Evolutionary conservation across 2,797 vertebrate species (phyloP), one percentile per base, ranked within the genome.

Genomic region (Poeciliopsis paucimaculata): DNA sequence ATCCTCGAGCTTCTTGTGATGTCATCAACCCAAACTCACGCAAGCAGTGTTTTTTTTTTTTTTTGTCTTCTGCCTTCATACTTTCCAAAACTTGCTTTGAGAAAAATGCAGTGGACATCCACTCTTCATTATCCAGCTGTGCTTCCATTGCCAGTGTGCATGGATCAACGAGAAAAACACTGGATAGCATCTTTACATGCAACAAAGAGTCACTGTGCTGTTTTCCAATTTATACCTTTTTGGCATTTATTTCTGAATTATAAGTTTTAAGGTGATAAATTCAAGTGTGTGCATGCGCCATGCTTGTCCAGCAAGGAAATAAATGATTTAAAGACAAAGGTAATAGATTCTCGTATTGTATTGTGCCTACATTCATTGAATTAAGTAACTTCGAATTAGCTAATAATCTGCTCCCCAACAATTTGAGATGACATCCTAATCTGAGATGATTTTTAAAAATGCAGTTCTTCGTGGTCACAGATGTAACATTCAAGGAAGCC

Each of bases 381-480:
- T 28, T 66, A 55, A 55, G 47, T 60, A 5, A 31, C 31, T 60
- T n/a, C 0, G n/a, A n/a, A 55, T n/a, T 55, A 5, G 49, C 49
- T 51, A 9, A 51, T 26, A 23, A 51, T 26, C 49, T 51, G 20
- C 7, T 62, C 15, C 12, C 34, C 62, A 10, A 15, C 5, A 43
- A 76, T 51, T 73, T 74, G 66, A 18, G 71, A 11, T 70, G 70
- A 73, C 49, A 31, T 16, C 57, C 46, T n/a, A 41, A 47, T 78
- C 55, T 64, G 28, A 82, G 53, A 53, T 23, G 72, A 86, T 20
- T 41, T 16, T 39, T 55, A 1, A 31, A 39, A 18, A 70, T 80
- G 45, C 28, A 75, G 11, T 60, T 36, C 36, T 39, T 20, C 36
- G 12, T 41, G 4, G 11, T 39, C 64, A 39, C 34, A 36, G 34